Conservation (phyloP, 2,113 vertebrate genomes). For the Cottus gobio region DNA sequence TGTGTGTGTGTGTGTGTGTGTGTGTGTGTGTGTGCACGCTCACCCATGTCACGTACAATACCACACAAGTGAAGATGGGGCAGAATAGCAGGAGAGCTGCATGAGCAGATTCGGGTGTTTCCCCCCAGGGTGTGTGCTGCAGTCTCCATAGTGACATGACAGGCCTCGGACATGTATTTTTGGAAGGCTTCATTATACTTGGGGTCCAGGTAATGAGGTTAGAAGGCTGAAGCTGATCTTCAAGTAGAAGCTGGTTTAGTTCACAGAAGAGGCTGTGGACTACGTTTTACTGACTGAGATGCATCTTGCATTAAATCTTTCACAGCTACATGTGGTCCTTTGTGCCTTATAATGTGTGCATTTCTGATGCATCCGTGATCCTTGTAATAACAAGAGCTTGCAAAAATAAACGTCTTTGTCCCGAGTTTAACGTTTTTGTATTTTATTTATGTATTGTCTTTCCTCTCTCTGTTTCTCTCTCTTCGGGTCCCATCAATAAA, state of each 20-base stretch:
- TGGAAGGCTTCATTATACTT: slow-evolving; percentile 48
- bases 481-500: not conserved
- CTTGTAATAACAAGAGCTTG: not conserved
- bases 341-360: not conserved
- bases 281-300: slow-evolving; percentile 5
- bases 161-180: slow-evolving; percentile 62
- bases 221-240: slow-evolving; percentile 21
- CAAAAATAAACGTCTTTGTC: not conserved
- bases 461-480: too few species aligned
- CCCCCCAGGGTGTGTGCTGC: slow-evolving; percentile 64
- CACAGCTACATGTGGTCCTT: not conserved
- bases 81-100: slow-evolving; percentile 78
- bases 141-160: slow-evolving; percentile 70
- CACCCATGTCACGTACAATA: slow-evolving; percentile 72
- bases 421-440: not conserved
- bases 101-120: slow-evolving; percentile 79
- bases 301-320: not conserved
- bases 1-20: slow-evolving; percentile 26
- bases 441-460: not conserved
- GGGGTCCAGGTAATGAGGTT: slow-evolving; percentile 49
- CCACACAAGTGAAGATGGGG: slow-evolving; percentile 74
- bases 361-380: not conserved
- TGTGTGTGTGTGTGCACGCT: slow-evolving; percentile 19
- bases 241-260: not conserved
- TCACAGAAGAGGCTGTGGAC: not conserved